phyloP scores from a whole-genome alignment of 2,113 vertebrate species.

The Martes martes region DNA sequence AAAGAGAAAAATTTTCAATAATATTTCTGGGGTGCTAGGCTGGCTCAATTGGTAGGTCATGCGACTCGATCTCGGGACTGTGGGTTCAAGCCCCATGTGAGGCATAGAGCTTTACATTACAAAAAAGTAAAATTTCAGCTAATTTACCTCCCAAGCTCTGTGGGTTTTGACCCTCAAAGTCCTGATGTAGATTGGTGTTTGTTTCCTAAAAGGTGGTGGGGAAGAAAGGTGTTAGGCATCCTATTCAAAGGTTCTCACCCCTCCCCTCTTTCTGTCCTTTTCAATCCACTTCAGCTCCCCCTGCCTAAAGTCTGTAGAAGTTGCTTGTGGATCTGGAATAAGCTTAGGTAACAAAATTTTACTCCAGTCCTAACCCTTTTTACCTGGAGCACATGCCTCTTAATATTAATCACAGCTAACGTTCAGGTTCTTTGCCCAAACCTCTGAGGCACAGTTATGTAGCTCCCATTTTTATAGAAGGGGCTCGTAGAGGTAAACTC shows the following conservation, averaged over 20 bases:
- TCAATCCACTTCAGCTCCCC: background rate
- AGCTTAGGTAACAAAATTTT: background rate
- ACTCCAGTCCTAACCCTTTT: background rate
- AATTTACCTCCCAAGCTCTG: background rate
- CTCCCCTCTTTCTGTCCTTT: background rate
- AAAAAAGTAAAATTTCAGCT: background rate
- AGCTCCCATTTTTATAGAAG: background rate
- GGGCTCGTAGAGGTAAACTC: background rate
- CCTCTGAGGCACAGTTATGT: background rate
- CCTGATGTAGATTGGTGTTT: background rate
- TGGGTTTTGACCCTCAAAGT: background rate
- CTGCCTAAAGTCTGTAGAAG: background rate
- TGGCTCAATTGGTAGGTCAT: background rate
- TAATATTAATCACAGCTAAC: background rate
- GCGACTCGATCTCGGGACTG: background rate
- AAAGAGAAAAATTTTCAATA: background rate
- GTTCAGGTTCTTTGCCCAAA: background rate
- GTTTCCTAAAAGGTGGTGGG: constrained; percentile 19
- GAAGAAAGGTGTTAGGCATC: background rate
- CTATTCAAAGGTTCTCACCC: background rate
- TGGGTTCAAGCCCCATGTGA: background rate
- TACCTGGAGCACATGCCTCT: background rate
- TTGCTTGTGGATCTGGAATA: background rate
- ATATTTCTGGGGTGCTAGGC: background rate
- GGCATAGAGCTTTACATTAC: background rate